These are phyloP conservation scores for Plusia festucae DNA, from an alignment of 2,888 invertebrate genomes.

Conservation along the genomic window DNA sequence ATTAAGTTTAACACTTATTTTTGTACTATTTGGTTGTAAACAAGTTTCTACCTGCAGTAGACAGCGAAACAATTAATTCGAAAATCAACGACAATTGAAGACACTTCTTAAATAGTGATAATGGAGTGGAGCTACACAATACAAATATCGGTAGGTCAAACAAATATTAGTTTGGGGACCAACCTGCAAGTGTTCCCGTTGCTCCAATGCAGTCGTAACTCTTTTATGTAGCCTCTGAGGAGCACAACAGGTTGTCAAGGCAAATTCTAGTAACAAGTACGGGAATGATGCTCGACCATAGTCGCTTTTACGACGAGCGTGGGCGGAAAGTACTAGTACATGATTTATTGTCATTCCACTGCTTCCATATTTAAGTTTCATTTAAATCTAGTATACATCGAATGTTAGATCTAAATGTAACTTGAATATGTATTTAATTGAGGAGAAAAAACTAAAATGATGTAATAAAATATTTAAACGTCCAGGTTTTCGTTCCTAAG, in stretches of 20 bases:
- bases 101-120: neutral
- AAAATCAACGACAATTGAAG: neutral
- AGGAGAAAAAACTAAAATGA: no score
- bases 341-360: neutral
- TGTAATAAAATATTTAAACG: no score
- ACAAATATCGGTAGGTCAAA: conserved; percentile 3
- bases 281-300: neutral
- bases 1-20: neutral
- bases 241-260: conserved; percentile 6
- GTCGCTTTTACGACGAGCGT: neutral
- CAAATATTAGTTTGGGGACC: conserved; percentile 1
- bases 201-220: neutral
- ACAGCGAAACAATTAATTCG: neutral
- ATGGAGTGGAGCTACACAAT: neutral
- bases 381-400: no score
- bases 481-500: no score
- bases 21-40: neutral
- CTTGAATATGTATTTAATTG: no score
- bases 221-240: neutral
- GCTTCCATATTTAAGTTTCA: neutral
- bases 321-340: neutral
- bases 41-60: neutral
- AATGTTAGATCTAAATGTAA: neutral
- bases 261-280: neutral
- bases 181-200: neutral